Evolutionary conservation across 2,888 invertebrate species (phyloP), one percentile per base, ranked within the genome.

Genomic region (Sturmia bella): DNA sequence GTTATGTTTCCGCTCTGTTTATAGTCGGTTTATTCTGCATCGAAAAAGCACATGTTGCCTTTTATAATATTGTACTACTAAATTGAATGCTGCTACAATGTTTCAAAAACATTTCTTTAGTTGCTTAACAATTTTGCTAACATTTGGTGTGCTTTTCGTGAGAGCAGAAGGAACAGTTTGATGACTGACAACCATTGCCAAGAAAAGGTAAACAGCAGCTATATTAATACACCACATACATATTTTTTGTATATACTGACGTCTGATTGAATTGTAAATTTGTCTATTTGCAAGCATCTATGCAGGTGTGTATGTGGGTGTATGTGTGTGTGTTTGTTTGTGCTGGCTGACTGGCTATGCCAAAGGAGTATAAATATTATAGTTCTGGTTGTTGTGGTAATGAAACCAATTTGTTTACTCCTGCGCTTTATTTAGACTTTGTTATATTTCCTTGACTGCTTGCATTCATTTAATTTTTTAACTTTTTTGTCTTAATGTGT

Each of bases 351-450:
- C n/a, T n/a, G n/a, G n/a, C n/a, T n/a, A 15, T 59, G 27, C 4
- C 80, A 81, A 43, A 83, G 80, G 83, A 5, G 24, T 56, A 72
- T 72, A 66, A 76, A 75, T 81, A 76, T 72, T 52, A 27, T 68
- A 68, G 76, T 24, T 78, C 87, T 84, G 87, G 87, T 86, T 87
- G 87, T 69, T 89, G 89, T 86, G 88, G 88, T 88, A 87, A 85
- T 87, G 86, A 88, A 89, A 88, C 86, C 88, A 88, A 89, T 89
- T 89, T 89, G 89, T 88, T 89, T 88, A 85, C 86, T 83, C 39
- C 73, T 74, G 63, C 64, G 57, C 73, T 56, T 64, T 77, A 72
- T 73, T 68, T 59, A 52, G 56, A 68, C 52, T 39, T 74, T 19
- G 7, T 50, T 21, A n/a, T 24, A 6, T 48, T 45, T 12, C n/a